These are phyloP conservation scores for Rhagoletis pomonella DNA, from an alignment of 1,140 invertebrate genomes.

Conservation along the genomic window DNA sequence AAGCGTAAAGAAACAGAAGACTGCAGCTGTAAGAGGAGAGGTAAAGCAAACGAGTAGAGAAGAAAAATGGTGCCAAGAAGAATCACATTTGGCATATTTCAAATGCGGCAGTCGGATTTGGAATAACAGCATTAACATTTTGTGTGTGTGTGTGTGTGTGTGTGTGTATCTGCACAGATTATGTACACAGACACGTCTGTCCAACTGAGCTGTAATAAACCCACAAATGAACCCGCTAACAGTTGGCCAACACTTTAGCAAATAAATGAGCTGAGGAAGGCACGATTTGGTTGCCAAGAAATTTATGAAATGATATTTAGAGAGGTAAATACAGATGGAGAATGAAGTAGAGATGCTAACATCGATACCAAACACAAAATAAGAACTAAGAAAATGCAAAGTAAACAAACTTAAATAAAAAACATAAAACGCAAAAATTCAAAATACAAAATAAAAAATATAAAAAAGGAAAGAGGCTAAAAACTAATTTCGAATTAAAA, in stretches of 20 bases:
- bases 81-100: conserved; percentile 48
- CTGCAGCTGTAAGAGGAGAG: neutral
- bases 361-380: no score
- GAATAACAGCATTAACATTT: neutral
- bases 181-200: neutral
- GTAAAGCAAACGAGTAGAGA: neutral
- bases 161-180: neutral
- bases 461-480: no score
- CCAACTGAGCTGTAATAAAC: conserved; percentile 16
- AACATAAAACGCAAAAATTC: no score
- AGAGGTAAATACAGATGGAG: no score
- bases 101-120: conserved; percentile 2
- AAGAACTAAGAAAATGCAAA: no score
- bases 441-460: no score
- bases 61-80: neutral
- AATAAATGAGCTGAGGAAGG: conserved; percentile 1
- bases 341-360: no score
- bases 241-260: neutral
- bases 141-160: no score
- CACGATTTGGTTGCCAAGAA: neutral
- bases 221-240: conserved; percentile 37
- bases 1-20: neutral
- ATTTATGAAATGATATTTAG: neutral
- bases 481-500: no score
- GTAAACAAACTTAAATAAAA: no score